A percentile compares a stretch with the other conserved stretches of the same genome.
phyloP scores from a whole-genome alignment of 2,113 vertebrate species.

The Pantherophis guttatus region DNA sequence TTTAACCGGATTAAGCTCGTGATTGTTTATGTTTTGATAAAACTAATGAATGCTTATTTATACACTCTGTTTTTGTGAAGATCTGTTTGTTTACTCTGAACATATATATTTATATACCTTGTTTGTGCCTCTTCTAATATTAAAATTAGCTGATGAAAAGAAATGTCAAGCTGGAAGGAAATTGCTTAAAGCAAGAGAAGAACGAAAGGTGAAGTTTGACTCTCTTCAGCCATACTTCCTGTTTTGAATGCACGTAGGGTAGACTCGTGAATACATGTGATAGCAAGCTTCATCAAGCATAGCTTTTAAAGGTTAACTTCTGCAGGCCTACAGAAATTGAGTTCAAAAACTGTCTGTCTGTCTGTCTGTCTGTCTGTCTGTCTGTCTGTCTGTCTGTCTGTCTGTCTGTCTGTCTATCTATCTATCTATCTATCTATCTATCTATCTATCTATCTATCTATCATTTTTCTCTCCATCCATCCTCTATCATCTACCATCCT shows the following conservation, averaged over 20 bases:
- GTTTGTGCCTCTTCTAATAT: neutral
- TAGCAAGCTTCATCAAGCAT: neutral
- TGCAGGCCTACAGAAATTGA: neutral
- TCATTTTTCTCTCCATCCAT: too few species aligned
- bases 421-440: too few species aligned
- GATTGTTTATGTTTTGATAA: neutral
- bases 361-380: too few species aligned
- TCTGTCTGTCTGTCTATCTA: too few species aligned
- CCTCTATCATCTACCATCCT: too few species aligned
- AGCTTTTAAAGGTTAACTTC: neutral
- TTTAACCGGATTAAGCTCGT: neutral
- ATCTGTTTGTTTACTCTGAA: neutral
- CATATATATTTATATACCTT: neutral
- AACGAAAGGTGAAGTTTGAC: neutral
- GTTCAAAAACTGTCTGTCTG: neutral
- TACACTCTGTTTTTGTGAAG: neutral
- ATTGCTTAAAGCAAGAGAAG: neutral
- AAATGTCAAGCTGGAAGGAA: neutral
- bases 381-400: too few species aligned
- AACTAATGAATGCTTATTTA: neutral
- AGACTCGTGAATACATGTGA: neutral
- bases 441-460: too few species aligned
- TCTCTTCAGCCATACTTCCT: neutral
- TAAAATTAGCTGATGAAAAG: neutral
- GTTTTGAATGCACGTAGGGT: neutral